Base-by-base conservation (phyloP, 2,888 invertebrate species). In the Dasypolia templi region DNA sequence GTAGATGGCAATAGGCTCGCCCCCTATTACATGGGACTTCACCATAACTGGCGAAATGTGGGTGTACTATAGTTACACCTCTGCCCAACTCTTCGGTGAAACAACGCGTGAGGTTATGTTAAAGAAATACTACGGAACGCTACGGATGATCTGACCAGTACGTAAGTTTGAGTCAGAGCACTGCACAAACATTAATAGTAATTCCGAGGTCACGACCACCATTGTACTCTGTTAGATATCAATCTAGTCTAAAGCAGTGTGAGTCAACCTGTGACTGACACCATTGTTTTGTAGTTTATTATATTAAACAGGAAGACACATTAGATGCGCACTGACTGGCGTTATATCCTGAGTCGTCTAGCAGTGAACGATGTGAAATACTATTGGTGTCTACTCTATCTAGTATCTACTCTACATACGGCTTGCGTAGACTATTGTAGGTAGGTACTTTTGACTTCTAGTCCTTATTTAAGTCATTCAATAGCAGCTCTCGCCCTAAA, bases 231-330 rank as follows among this genome's bases (percentile, higher is more conserved):
- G n/a, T 44, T n/a, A 17, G 5, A 49, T 39, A 59, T 51, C 17
- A 53, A 59, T 53, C n/a, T n/a, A 19, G 39, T 53, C 12, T 39
- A 59, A 17, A 42, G 5, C 14, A 53, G 35, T 32, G 42, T 77
- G 65, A 75, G 49, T 62, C 61, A 75, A 51, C 55, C 17, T 44
- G 26, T 66, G 26, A 22, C 26, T 42, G 39, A 51, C 26, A n/a
- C 26, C 75, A 74, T 68, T 74, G 70, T 80, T 70, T 70, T 39
- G 32, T 49, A 58, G 55, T 72, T 53, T 63, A 66, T 44, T 82
- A 64, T 69, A 62, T n/a, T 55, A 68, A 49, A 77, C 79, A 83
- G 73, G 80, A 81, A 67, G 53, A 51, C 26, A 26, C 42, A 68
- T 69, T 81, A 62, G 68, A 61, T 35, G 35, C 49, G 64, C 61